Base-by-base conservation (phyloP, 2,888 invertebrate species). In the Ptilodon capucinus region DNA sequence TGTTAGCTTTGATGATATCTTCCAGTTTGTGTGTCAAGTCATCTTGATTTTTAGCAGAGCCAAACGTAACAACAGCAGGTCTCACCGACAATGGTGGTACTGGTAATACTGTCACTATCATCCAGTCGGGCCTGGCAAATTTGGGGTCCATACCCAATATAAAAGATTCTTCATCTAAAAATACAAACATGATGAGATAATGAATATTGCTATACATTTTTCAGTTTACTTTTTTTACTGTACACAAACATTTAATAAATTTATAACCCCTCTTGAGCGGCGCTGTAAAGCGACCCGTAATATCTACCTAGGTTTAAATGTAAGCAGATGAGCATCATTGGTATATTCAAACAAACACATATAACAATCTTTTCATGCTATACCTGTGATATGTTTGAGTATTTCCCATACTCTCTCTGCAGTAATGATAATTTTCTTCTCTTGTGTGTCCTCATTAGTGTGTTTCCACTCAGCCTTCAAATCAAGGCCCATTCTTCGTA, bases 1-100 rank as follows among this genome's bases (percentile, higher is more conserved):
- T 99, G 81, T 99, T 99, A 0, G 98, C 93, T 91, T 99, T 99
- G 46, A 99, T 98, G 35, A 99, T 99, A 72, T 99, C 99, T 0
- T 99, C 95, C 46, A 99, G 91, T 89, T 99, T 99, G 87, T 99
- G 99, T 0, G 99, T 99, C 71, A 99, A 94, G 93, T 99, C 99
- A 78, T 99, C 99, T 90, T 98, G 95, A 93, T 99, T 99, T 79
- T 97, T 96, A 0, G 99, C 99, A 0, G 99, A 97, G n/a, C 99
- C 99, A 84, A 97, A 97, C 97, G 99, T 99, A 7, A 99, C 98
- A 5, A 99, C 99, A 44, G 99, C 99, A 0, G 99, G 99, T 57
- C 99, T 93, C 0, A 99, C 99, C 1, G 97, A 94, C 18, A 99
- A 86, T 2, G 99, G 99, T 0, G 99, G 99, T 0, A 99, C 99